phyloP scores from a whole-genome alignment of 2,113 vertebrate genomes.

The Chrysemys picta region DNA sequence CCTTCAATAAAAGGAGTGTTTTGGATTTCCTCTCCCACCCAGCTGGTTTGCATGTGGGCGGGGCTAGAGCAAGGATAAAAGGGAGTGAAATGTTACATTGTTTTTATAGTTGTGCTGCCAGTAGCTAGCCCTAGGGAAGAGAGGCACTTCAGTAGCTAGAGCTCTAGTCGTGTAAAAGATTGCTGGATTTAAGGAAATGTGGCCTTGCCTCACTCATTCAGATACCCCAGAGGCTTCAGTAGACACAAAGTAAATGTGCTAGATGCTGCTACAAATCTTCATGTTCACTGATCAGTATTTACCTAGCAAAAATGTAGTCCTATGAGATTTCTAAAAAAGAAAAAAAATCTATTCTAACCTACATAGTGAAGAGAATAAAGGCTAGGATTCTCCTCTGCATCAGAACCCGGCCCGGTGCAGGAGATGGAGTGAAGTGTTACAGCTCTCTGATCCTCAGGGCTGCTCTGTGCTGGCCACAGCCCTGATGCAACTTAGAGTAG shows the following conservation, averaged over 20 bases:
- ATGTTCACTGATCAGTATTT: not conserved
- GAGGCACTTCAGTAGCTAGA: not conserved
- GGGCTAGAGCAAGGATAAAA: slow-evolving; percentile 25
- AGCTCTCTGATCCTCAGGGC: accelerated
- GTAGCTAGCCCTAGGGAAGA: slow-evolving; percentile 12
- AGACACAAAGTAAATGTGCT: slow-evolving; percentile 4
- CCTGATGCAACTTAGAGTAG: not conserved
- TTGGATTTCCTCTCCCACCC: slow-evolving; percentile 28
- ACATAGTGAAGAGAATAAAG: accelerated
- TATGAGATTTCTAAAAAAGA: not conserved
- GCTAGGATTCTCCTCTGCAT: accelerated
- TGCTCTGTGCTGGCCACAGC: accelerated
- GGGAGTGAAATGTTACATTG: not conserved
- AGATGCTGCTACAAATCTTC: slow-evolving; percentile 19
- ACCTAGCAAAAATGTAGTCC: slow-evolving; percentile 16
- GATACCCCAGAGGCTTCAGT: not conserved
- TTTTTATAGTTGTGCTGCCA: slow-evolving; percentile 32
- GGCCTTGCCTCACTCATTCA: not conserved
- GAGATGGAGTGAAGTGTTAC: accelerated
- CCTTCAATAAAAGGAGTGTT: slow-evolving; percentile 18
- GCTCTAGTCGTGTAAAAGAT: not conserved
- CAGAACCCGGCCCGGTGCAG: accelerated
- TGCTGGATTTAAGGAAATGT: not conserved
- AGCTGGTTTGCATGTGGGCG: slow-evolving; percentile 14
- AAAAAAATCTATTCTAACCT: accelerated